Evolutionary conservation across 2,888 invertebrate genomes (phyloP).

Genomic region (Hyposoter dolosus): DNA sequence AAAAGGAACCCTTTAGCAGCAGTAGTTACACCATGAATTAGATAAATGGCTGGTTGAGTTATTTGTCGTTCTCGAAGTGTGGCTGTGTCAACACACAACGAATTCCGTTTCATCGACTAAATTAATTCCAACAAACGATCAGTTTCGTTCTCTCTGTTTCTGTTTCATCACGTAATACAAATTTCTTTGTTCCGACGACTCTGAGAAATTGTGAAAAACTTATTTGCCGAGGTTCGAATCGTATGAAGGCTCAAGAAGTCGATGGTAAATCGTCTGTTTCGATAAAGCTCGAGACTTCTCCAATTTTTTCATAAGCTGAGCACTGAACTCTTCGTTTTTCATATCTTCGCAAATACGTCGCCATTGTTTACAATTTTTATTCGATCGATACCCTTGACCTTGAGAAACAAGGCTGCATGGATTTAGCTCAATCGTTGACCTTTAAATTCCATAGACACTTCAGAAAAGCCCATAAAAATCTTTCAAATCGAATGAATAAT

Average conservation of each 20-base stretch:
- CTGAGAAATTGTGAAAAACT: too few species aligned
- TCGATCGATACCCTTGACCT: background rate
- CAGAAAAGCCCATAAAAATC: background rate
- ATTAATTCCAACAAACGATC: slow-evolving; percentile 3
- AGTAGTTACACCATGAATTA: slow-evolving; percentile 63
- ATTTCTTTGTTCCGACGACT: background rate
- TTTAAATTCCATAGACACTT: background rate
- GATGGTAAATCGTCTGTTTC: background rate
- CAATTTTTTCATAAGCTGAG: background rate
- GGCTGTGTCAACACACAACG: background rate
- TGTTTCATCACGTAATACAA: background rate
- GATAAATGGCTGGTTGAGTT: slow-evolving; percentile 57
- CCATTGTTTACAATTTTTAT: background rate
- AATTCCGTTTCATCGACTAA: slow-evolving; percentile 41
- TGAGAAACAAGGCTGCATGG: background rate
- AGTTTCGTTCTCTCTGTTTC: background rate
- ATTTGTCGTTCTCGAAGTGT: slow-evolving; percentile 38
- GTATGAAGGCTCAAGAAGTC: background rate
- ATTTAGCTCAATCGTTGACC: background rate
- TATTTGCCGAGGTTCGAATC: background rate
- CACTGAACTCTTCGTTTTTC: background rate
- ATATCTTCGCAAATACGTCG: background rate
- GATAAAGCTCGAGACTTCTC: too few species aligned
- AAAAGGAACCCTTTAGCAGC: slow-evolving; percentile 24
- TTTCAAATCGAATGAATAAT: too few species aligned